A percentile compares a stretch with the other conserved stretches of the same genome.
Conservation (phyloP, 2,797 vertebrate genomes). For the Onychomys arenicola region DNA sequence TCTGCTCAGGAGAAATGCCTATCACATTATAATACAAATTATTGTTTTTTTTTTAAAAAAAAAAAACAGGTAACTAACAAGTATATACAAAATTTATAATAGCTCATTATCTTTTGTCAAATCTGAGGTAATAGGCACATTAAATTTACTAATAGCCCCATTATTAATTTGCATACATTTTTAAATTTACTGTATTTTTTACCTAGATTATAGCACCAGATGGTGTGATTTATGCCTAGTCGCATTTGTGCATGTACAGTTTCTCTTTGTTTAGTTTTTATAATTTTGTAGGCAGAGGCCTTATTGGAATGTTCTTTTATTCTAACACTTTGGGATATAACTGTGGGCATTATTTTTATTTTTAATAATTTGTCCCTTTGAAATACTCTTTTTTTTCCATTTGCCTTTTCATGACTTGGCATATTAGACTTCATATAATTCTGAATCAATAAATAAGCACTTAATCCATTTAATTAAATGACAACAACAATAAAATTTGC, state of each 20-base stretch:
- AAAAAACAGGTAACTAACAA: neutral
- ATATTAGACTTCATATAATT: neutral
- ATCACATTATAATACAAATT: neutral
- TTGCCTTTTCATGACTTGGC: neutral
- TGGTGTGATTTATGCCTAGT: neutral
- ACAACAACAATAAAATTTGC: conserved; percentile 15
- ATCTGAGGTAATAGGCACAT: neutral
- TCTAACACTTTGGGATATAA: neutral
- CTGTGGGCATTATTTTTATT: neutral
- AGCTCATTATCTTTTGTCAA: neutral
- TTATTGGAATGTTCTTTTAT: neutral
- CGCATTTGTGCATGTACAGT: neutral
- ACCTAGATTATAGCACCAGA: neutral
- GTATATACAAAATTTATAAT: neutral
- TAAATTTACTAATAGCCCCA: neutral
- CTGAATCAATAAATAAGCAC: neutral
- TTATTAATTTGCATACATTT: neutral
- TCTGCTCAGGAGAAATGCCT: neutral
- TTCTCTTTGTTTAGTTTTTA: neutral
- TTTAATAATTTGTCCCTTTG: neutral
- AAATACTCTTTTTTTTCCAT: conserved; percentile 10
- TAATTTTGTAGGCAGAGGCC: neutral
- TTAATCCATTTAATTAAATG: conserved; percentile 41
- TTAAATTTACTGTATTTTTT: neutral
- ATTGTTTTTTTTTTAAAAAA: neutral